Evolutionary conservation across 2,113 vertebrate genomes (phyloP).

Genomic region (Antidorcas marsupialis): DNA sequence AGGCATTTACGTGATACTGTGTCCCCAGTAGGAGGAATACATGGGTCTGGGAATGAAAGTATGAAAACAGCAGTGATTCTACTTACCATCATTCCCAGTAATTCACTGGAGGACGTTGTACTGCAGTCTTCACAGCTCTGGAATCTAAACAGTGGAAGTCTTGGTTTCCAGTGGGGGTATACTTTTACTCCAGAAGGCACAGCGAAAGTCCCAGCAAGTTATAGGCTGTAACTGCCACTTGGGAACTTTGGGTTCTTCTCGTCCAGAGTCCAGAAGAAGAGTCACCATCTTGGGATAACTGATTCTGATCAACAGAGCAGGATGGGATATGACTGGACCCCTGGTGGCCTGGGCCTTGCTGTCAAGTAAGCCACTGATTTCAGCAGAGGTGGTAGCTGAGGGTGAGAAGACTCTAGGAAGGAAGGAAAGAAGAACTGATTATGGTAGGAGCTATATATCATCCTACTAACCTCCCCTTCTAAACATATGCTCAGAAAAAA

Average conservation of each 20-base stretch:
- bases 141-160: neutral
- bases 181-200: neutral
- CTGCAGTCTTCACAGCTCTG: neutral
- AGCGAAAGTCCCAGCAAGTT: neutral
- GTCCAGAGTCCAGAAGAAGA: neutral
- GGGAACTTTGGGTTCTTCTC: neutral
- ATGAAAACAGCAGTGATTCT: neutral
- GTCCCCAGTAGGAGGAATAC: neutral
- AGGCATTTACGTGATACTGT: neutral
- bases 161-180: neutral
- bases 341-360: neutral
- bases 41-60: neutral
- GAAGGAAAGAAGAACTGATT: neutral
- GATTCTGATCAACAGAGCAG: neutral
- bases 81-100: neutral
- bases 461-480: neutral
- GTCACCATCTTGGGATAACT: neutral
- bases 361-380: neutral
- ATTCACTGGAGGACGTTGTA: neutral
- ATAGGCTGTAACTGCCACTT: neutral
- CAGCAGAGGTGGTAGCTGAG: neutral
- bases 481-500: neutral
- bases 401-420: neutral
- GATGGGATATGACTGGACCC: no score
- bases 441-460: neutral